These are phyloP conservation scores for Tachuris rubrigastra DNA, from an alignment of 2,113 vertebrate genomes.

Conservation along the genomic window DNA sequence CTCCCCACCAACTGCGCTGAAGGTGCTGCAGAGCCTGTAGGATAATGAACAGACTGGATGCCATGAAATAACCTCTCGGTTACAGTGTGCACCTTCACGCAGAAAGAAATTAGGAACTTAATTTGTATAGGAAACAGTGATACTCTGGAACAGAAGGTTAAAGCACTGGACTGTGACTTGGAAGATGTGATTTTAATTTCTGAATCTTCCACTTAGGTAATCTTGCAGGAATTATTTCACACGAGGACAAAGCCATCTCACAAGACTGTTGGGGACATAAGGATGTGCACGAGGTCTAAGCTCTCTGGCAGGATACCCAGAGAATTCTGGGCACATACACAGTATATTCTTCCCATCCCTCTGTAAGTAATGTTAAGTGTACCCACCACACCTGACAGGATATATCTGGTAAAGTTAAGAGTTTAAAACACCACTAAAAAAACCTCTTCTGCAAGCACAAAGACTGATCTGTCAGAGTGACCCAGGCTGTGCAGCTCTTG, in stretches of 20 bases:
- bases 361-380: fast-evolving
- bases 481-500: neutral
- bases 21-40: neutral
- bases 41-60: neutral
- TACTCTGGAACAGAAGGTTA: neutral
- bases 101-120: constrained; percentile 10
- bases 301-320: neutral
- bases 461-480: neutral
- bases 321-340: neutral
- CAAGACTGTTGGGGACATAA: neutral
- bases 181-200: neutral
- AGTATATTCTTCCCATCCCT: neutral
- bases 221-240: neutral
- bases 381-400: neutral
- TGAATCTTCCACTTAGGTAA: neutral
- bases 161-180: neutral
- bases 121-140: constrained; percentile 2
- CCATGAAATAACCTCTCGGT: neutral
- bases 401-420: neutral
- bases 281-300: fast-evolving
- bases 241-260: fast-evolving
- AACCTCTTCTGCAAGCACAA: neutral
- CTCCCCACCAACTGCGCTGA: neutral
- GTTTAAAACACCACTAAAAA: neutral
- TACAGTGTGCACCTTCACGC: neutral